Evolutionary conservation across 2,113 vertebrate species (phyloP), one percentile per base, ranked within the genome.

Genomic region (Chaetops frenatus): DNA sequence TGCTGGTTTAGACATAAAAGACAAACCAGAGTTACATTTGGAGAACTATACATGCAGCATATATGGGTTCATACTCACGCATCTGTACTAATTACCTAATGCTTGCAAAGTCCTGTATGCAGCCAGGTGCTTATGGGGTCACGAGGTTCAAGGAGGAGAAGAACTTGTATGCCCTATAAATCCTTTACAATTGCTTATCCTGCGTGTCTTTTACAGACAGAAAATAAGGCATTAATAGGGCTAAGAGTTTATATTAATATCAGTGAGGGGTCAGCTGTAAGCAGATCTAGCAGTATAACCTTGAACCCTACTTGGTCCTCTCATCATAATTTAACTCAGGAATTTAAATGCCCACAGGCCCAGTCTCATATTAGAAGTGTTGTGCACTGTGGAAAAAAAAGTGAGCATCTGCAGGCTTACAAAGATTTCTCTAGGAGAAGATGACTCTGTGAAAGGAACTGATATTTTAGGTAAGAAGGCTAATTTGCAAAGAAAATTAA

Each of bases 61-160:
- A 7, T 48, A 13, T 5, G 5, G 4, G 2, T 42, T 57, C 76
- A 36, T 66, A 57, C 23, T 44, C 6, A 16, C 0, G 0, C 23
- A 17, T 44, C 42, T 76, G 10, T 76, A 14, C 27, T 62, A n/a
- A 40, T 61, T 66, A 54, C 24, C 4, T 71, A 53, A 48, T 62
- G 16, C 35, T 73, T 72, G 21, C 23, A 17, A 66, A 53, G 27
- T 53, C 31, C 38, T 33, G 0, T 58, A 29, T 45, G n/a, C 48
- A 72, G 21, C 0, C 2, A 53, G 72, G 22, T 83, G 38, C 62
- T 81, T 72, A 38, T 10, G 38, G n/a, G n/a, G 6, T 90, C 7
- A 2, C 48, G 51, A 66, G 35, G 56, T 76, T 66, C 36, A 38
- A 54, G 11, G 10, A 47, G 25, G 12, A 65, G 48, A 40, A 50